Evolutionary conservation across 1,140 invertebrate species (phyloP), one percentile per base, ranked within the genome.

Genomic region (Trachymyrmex cornetzi): DNA sequence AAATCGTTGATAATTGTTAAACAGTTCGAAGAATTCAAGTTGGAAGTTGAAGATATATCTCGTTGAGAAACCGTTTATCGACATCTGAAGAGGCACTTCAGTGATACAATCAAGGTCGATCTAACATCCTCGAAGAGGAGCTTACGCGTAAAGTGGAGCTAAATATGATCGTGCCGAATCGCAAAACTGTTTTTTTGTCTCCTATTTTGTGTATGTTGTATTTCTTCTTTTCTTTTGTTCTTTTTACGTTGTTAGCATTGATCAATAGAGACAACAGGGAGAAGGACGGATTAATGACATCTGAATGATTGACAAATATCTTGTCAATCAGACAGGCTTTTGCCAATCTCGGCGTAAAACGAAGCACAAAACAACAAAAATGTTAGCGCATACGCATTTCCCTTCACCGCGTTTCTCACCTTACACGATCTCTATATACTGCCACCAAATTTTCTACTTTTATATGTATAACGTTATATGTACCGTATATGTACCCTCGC

Each of bases 371-470:
- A 16, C n/a, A 61, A 74, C n/a, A 48, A 53, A 74, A 19, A 79
- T 67, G 30, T 77, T 63, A 30, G 50, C 81, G 34, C 50, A 71
- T 69, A 75, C 86, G 77, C 77, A 90, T 90, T 91, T 90, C 64
- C 89, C 89, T 88, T 90, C 72, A 87, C 72, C 89, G 77, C 64
- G 89, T 91, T 86, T 89, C 80, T 69, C 85, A 90, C 66, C 63
- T 81, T 89, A 74, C 63, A 88, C 80, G 88, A 91, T 89, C 89
- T 91, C 88, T 91, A 88, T 81, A 88, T 86, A 91, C 90, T 91
- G 90, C 90, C 90, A 86, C 88, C 72, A 91, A 94, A 92, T 95
- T 95, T 95, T 95, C 94, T 95, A 95, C 95, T 95, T 95, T 95
- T 95, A 95, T 95, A 91, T 89, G 69, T 84, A 84, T 84, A 48